A percentile compares a stretch with the other conserved stretches of the same genome.
Conservation (phyloP, 2,888 invertebrate species). For the Chrysotoxum bicinctum region DNA sequence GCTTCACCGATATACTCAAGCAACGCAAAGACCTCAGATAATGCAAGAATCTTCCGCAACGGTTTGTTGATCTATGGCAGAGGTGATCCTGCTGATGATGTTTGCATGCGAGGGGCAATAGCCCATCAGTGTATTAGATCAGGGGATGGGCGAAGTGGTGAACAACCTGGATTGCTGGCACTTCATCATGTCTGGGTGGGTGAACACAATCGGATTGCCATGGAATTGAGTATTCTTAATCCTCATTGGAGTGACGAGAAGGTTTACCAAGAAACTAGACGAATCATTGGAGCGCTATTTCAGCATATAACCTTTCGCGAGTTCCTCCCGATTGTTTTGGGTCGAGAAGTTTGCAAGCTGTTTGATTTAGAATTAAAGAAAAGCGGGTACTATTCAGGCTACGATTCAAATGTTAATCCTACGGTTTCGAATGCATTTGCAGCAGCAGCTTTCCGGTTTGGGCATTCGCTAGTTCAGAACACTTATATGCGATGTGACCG, state of each 20-base stretch:
- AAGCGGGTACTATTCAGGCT: slow-evolving; percentile 88
- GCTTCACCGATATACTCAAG: slow-evolving; percentile 92
- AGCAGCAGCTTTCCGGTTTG: slow-evolving; percentile 92
- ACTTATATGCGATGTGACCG: slow-evolving; percentile 89
- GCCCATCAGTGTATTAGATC: slow-evolving; percentile 89
- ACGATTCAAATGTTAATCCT: slow-evolving; percentile 87
- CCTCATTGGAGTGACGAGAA: slow-evolving; percentile 94
- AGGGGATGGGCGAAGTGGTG: slow-evolving; percentile 90
- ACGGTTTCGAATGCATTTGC: slow-evolving; percentile 90
- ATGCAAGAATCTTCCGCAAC: slow-evolving; percentile 88
- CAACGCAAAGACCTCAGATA: slow-evolving; percentile 87
- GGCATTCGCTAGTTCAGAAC: slow-evolving; percentile 92
- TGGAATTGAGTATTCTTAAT: slow-evolving; percentile 88
- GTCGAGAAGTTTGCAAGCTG: slow-evolving; percentile 87
- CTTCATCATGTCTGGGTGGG: slow-evolving; percentile 81
- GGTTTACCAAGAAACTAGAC: slow-evolving; percentile 91
- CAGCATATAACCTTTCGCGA: slow-evolving; percentile 93
- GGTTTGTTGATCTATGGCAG: slow-evolving; percentile 87
- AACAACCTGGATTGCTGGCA: slow-evolving; percentile 86
- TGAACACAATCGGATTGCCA: slow-evolving; percentile 86
- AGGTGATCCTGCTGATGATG: slow-evolving; percentile 86
- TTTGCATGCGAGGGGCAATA: slow-evolving; percentile 88
- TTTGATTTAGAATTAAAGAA: slow-evolving; percentile 88
- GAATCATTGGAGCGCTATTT: slow-evolving; percentile 90
- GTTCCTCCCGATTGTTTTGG: slow-evolving; percentile 90